phyloP scores from a whole-genome alignment of 2,797 vertebrate genomes.

The Microctenopoma lineatum region DNA sequence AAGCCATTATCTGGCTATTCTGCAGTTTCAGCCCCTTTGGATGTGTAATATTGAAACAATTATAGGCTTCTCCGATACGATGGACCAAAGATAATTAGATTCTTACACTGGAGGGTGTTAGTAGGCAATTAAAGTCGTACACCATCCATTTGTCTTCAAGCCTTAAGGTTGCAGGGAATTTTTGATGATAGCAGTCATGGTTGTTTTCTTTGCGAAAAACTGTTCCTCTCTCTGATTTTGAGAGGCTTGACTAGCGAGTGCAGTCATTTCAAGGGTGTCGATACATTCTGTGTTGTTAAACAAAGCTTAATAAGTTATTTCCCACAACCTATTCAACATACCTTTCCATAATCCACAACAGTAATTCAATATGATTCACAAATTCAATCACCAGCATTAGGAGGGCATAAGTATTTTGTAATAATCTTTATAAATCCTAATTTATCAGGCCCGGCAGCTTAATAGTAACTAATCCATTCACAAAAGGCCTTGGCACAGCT shows the following conservation, averaged over 20 bases:
- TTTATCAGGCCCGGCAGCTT: constrained; percentile 82
- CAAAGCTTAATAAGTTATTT: constrained; percentile 64
- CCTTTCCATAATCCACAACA: constrained; percentile 73
- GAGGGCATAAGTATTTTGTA: constrained; percentile 84
- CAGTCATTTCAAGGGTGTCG: constrained; percentile 68
- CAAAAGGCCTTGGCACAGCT: constrained; percentile 81
- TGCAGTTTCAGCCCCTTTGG: constrained; percentile 85
- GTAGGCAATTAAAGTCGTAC: constrained; percentile 85
- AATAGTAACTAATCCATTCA: constrained; percentile 83
- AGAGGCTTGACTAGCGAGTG: constrained; percentile 53
- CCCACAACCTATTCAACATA: constrained; percentile 53
- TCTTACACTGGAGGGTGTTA: constrained; percentile 83
- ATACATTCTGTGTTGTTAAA: constrained; percentile 61
- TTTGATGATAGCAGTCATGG: constrained; percentile 77
- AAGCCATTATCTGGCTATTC: constrained; percentile 84
- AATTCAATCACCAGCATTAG: constrained; percentile 84
- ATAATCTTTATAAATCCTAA: constrained; percentile 85
- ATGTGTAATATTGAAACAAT: constrained; percentile 87
- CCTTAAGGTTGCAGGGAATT: constrained; percentile 77
- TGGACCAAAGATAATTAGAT: constrained; percentile 89
- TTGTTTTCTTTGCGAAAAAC: constrained; percentile 76
- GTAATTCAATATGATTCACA: constrained; percentile 80
- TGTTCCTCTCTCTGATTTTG: constrained; percentile 58
- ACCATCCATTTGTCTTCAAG: constrained; percentile 86
- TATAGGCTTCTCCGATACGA: constrained; percentile 85